Conservation (phyloP, 1,140 invertebrate species). For the Drosophila neocordata region DNA sequence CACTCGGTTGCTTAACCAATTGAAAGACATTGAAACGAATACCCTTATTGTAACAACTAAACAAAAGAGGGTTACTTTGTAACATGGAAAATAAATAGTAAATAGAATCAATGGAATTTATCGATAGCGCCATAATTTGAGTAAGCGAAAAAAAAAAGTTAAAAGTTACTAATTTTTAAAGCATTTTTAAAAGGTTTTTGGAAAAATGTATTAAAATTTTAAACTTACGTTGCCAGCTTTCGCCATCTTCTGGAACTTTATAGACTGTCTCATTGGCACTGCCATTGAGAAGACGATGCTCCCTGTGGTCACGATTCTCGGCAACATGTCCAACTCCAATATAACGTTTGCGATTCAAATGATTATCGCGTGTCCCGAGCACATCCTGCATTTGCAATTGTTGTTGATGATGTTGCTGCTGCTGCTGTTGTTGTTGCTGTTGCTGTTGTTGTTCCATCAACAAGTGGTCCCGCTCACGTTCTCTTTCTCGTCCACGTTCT, state of each 20-base stretch:
- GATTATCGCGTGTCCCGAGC: conserved; percentile 47
- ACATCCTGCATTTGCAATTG: conserved; percentile 56
- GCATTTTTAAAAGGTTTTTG: too few species aligned
- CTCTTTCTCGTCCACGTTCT: conserved; percentile 55
- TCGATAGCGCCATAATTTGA: too few species aligned
- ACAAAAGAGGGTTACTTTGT: not conserved
- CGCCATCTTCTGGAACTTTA: conserved; percentile 84
- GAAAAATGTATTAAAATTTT: too few species aligned
- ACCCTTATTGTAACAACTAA: not conserved
- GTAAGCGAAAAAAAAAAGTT: too few species aligned
- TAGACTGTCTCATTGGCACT: conserved; percentile 33
- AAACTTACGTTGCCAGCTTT: conserved; percentile 85
- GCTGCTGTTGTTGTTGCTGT: conserved; percentile 45
- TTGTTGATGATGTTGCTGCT: conserved; percentile 40
- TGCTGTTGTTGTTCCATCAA: conserved; percentile 63
- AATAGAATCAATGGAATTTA: too few species aligned
- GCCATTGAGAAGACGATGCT: conserved; percentile 60
- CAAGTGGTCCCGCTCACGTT: conserved; percentile 54
- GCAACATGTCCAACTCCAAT: conserved; percentile 23
- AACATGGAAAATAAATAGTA: too few species aligned
- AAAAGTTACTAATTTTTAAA: too few species aligned
- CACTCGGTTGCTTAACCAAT: conserved; percentile 5
- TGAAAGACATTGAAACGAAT: not conserved
- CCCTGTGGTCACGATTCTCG: conserved; percentile 38
- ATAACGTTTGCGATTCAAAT: conserved; percentile 53